A percentile compares a stretch with the other conserved stretches of the same genome.
Evolutionary conservation across 53 echinoderm and acorn worm species (phyloP).

Genomic region (Holothuria leucospilota): DNA sequence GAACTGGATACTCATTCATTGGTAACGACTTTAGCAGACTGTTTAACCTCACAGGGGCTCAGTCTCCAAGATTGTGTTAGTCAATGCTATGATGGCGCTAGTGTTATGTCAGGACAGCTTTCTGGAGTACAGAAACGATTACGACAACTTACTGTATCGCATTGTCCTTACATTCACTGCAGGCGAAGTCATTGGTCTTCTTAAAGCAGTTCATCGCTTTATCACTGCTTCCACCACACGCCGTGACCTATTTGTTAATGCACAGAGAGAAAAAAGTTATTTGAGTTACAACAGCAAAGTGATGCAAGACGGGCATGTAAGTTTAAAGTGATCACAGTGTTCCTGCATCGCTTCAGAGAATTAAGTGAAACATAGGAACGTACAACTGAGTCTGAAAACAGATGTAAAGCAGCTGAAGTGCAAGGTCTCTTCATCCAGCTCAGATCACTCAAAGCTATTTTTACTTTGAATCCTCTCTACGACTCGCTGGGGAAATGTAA

Average conservation of each 20-base stretch:
- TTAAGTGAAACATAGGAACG: neutral
- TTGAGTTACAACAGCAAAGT: constrained; percentile 37
- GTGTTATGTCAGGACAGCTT: neutral
- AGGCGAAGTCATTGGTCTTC: neutral
- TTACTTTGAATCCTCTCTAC: constrained; percentile 34
- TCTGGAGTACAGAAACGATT: constrained; percentile 1
- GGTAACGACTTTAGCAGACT: neutral
- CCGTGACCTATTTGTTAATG: neutral
- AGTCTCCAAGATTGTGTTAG: neutral
- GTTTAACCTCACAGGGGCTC: neutral
- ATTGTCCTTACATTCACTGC: neutral
- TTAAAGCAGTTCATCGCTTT: neutral
- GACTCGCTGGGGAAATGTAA: constrained; percentile 22
- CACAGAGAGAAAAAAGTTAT: constrained; percentile 17
- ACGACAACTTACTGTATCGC: neutral
- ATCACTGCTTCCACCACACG: neutral
- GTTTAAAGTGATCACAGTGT: constrained; percentile 6
- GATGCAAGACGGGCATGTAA: constrained; percentile 32
- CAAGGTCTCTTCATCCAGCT: constrained; percentile 27
- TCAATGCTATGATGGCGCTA: neutral
- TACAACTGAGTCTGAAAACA: constrained; percentile 30
- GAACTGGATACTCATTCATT: neutral
- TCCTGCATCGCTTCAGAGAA: constrained; percentile 40
- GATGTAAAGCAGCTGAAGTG: constrained; percentile 43
- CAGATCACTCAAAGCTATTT: constrained; percentile 41